phyloP scores from a whole-genome alignment of 2,113 vertebrate genomes.

The Prochilodus magdalenae region DNA sequence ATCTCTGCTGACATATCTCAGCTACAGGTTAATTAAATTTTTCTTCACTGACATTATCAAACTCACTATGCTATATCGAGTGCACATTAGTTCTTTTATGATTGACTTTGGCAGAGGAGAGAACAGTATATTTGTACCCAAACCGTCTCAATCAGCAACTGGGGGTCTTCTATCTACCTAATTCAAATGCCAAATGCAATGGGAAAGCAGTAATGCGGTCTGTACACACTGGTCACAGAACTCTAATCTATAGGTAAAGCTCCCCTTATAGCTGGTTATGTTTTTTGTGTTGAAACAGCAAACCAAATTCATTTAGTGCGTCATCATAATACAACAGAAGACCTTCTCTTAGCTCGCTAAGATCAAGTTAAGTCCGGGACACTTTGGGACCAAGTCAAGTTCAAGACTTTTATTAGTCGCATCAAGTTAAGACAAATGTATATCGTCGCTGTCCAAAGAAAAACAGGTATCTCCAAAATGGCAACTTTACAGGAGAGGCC shows the following conservation, averaged over 20 bases:
- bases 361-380: too few relatives aligned
- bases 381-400: too few relatives aligned
- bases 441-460: too few relatives aligned
- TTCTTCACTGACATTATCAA: constrained; percentile 21
- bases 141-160: not conserved
- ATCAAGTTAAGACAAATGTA: too few relatives aligned
- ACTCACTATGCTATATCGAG: constrained; percentile 15
- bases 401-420: too few relatives aligned
- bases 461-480: too few relatives aligned
- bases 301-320: too few relatives aligned
- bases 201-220: not conserved
- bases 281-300: not conserved
- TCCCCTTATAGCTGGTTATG: not conserved
- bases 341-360: too few relatives aligned
- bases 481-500: too few relatives aligned
- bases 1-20: not conserved
- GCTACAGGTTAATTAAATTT: constrained; percentile 37
- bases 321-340: too few relatives aligned
- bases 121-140: not conserved
- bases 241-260: not conserved
- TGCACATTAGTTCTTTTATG: constrained; percentile 32
- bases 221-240: not conserved
- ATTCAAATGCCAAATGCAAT: not conserved
- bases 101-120: constrained; percentile 22
- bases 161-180: not conserved